Percentiles rank a stretch among this genome's conserved stretches.
These are phyloP conservation scores for Saimiri boliviensis DNA, from an alignment of 2,113 vertebrate species.

Conservation along the genomic window DNA sequence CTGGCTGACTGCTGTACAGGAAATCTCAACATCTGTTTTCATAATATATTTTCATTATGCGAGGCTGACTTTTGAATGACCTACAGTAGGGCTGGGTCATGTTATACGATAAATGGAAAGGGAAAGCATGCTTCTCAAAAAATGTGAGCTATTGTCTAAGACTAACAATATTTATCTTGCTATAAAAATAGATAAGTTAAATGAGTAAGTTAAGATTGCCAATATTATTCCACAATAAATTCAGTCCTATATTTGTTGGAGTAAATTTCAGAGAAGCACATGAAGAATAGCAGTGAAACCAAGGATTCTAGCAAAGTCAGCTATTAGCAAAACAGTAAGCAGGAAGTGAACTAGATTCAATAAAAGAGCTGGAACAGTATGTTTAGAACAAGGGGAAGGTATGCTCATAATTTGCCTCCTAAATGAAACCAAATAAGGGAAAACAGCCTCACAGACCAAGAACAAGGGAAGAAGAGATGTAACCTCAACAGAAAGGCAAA, in stretches of 20 bases:
- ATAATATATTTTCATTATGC: slow-evolving; percentile 43
- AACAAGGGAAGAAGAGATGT: background rate
- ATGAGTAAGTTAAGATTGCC: slow-evolving; percentile 9
- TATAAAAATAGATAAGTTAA: slow-evolving; percentile 60
- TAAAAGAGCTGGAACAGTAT: too few relatives aligned
- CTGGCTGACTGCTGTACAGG: background rate
- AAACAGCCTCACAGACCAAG: background rate
- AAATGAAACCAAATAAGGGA: background rate
- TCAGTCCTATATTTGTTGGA: background rate
- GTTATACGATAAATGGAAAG: slow-evolving; percentile 1
- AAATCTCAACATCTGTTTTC: slow-evolving; percentile 34
- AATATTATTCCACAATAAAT: slow-evolving; percentile 50
- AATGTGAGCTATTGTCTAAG: slow-evolving; percentile 11
- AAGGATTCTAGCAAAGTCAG: background rate
- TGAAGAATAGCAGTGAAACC: slow-evolving; percentile 21
- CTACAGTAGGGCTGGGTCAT: background rate
- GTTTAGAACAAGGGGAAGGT: too few relatives aligned
- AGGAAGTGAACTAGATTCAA: background rate
- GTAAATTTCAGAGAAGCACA: slow-evolving; percentile 37
- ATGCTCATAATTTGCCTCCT: too few relatives aligned
- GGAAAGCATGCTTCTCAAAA: slow-evolving; percentile 45
- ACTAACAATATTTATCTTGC: slow-evolving; percentile 44
- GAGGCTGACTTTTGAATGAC: slow-evolving; percentile 34
- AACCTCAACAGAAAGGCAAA: slow-evolving; percentile 29
- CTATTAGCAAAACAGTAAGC: slow-evolving; percentile 29